Conservation (phyloP, 2,888 invertebrate genomes). For the Microctonus aethiopoides region DNA sequence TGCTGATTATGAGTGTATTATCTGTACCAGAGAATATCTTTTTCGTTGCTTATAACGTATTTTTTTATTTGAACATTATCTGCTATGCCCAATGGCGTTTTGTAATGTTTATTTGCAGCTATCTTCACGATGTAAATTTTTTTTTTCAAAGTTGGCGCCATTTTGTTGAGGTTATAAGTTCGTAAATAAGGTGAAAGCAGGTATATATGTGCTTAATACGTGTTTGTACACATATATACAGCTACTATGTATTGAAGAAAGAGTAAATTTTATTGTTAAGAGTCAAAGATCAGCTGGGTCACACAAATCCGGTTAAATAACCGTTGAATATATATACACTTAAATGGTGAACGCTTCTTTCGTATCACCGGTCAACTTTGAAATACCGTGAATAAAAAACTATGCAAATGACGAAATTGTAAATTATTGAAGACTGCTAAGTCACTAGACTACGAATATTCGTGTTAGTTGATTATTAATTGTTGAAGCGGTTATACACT, state of each 20-base stretch:
- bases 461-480: conserved; percentile 1
- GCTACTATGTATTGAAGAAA: not conserved
- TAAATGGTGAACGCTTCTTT: not conserved
- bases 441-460: conserved; percentile 4
- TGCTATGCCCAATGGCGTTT: not conserved
- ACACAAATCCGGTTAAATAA: not conserved
- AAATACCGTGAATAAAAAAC: not conserved
- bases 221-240: not conserved
- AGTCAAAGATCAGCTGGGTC: not conserved
- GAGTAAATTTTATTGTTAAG: not conserved
- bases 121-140: not conserved
- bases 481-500: conserved; percentile 8
- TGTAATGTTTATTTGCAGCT: not conserved
- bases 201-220: too few species aligned
- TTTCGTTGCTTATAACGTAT: too few species aligned
- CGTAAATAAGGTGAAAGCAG: too few species aligned
- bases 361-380: not conserved
- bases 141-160: not conserved
- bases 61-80: not conserved
- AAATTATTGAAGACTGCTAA: conserved; percentile 12
- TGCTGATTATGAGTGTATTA: not conserved
- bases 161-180: not conserved
- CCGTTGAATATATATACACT: not conserved
- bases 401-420: conserved; percentile 14
- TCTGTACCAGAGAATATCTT: too few species aligned